phyloP scores from a whole-genome alignment of 2,888 invertebrate genomes.

The Oxystoma pomonae region DNA sequence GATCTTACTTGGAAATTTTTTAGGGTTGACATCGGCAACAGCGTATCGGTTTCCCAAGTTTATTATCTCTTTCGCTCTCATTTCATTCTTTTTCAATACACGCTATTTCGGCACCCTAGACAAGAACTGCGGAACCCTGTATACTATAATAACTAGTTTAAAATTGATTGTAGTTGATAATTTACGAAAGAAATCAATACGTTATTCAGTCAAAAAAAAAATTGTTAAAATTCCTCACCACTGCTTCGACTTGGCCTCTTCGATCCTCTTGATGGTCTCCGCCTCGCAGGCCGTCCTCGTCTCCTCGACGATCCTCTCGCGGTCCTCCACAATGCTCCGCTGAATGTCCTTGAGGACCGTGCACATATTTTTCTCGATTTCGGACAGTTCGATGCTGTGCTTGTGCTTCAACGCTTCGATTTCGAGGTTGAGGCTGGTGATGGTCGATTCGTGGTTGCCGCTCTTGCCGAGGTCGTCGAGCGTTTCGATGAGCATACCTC shows the following conservation, averaged over 20 bases:
- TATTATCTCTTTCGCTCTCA: no score
- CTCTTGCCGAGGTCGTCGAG: slow-evolving; percentile 59
- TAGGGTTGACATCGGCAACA: no score
- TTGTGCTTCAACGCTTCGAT: slow-evolving; percentile 67
- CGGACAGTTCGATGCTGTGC: slow-evolving; percentile 71
- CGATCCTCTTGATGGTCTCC: slow-evolving; percentile 68
- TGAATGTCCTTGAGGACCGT: slow-evolving; percentile 43
- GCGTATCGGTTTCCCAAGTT: no score
- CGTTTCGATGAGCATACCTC: slow-evolving; percentile 64
- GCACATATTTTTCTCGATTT: slow-evolving; percentile 47
- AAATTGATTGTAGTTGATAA: not conserved
- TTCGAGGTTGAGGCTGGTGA: slow-evolving; percentile 60
- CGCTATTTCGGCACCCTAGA: no score
- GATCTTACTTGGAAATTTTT: no score
- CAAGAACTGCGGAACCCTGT: no score
- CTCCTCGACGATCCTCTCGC: slow-evolving; percentile 60
- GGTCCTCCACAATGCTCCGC: slow-evolving; percentile 52
- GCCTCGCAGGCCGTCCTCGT: slow-evolving; percentile 61
- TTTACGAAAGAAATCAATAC: not conserved
- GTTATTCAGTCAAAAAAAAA: not conserved
- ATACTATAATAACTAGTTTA: slow-evolving; percentile 1
- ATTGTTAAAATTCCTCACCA: slow-evolving; percentile 54
- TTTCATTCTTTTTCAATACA: no score
- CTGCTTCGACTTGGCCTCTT: slow-evolving; percentile 79
- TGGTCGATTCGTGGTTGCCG: slow-evolving; percentile 54